These are phyloP conservation scores for Branchinecta lynchi DNA, from an alignment of 1,140 invertebrate genomes.

Conservation along the genomic window DNA sequence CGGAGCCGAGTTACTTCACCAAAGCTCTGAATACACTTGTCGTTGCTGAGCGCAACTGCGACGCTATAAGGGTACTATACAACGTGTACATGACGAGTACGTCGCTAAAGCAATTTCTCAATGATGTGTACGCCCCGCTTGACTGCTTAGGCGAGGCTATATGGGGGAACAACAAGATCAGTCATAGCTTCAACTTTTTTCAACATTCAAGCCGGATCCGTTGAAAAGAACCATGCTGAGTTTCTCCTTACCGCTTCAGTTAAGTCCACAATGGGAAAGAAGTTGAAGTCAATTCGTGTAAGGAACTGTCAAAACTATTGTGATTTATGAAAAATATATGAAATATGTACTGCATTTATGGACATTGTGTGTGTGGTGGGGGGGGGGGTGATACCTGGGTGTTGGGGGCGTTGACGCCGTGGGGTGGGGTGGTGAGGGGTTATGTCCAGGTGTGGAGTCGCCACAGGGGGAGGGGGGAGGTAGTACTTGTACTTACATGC, in stretches of 20 bases:
- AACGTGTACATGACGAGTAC: not conserved
- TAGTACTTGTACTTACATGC: no score
- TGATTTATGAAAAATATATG: no score
- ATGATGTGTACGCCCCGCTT: not conserved
- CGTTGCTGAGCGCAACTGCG: not conserved
- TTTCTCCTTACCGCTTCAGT: not conserved
- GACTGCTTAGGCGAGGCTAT: not conserved
- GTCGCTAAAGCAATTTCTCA: not conserved
- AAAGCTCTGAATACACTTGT: not conserved
- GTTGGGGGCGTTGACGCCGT: no score
- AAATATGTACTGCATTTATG: no score
- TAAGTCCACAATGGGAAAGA: no score
- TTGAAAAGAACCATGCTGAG: not conserved
- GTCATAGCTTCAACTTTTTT: not conserved
- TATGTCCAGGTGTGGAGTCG: no score
- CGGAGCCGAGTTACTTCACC: not conserved
- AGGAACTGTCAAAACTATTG: no score
- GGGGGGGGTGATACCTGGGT: no score
- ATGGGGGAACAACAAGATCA: not conserved
- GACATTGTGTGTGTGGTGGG: no score
- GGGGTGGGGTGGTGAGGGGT: no score
- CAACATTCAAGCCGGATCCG: not conserved
- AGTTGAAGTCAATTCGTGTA: no score
- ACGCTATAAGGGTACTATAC: not conserved
- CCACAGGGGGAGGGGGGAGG: no score